Conservation (phyloP, 2,888 invertebrate genomes). For the Neoscelio sp. region DNA sequence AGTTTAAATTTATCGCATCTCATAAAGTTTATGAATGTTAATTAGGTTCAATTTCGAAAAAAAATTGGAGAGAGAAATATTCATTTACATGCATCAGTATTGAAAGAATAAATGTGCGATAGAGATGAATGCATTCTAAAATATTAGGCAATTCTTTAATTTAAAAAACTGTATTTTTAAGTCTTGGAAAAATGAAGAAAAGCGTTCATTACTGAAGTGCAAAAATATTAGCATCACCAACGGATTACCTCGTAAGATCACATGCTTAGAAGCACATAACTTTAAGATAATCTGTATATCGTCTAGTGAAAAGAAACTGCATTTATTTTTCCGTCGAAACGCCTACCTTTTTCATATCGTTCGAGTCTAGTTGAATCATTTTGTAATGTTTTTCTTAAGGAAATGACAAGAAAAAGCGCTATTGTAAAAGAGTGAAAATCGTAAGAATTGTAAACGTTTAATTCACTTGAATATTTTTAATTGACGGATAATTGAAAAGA, state of each 20-base stretch:
- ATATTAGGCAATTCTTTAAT: conserved; percentile 3
- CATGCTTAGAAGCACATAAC: conserved; percentile 45
- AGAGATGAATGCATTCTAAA: background rate
- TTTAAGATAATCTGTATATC: conserved; percentile 41
- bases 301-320: conserved; percentile 37
- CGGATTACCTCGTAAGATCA: conserved; percentile 63
- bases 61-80: conserved; percentile 12
- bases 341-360: conserved; percentile 11
- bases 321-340: conserved; percentile 58
- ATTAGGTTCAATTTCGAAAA: conserved; percentile 10
- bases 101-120: conserved; percentile 8
- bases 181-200: background rate
- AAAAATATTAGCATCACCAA: conserved; percentile 45
- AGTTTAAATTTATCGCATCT: conserved; percentile 17
- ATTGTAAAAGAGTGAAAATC: no score
- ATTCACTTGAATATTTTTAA: no score
- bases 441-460: no score
- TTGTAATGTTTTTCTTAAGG: conserved; percentile 32
- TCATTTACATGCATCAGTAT: conserved; percentile 48
- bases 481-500: no score
- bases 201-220: conserved; percentile 18
- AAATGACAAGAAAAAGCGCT: no score
- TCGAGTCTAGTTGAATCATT: conserved; percentile 27
- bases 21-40: conserved; percentile 11
- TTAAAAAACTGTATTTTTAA: conserved; percentile 30